phyloP scores from a whole-genome alignment of 2,888 invertebrate genomes.

The Ariolimax columbianus region DNA sequence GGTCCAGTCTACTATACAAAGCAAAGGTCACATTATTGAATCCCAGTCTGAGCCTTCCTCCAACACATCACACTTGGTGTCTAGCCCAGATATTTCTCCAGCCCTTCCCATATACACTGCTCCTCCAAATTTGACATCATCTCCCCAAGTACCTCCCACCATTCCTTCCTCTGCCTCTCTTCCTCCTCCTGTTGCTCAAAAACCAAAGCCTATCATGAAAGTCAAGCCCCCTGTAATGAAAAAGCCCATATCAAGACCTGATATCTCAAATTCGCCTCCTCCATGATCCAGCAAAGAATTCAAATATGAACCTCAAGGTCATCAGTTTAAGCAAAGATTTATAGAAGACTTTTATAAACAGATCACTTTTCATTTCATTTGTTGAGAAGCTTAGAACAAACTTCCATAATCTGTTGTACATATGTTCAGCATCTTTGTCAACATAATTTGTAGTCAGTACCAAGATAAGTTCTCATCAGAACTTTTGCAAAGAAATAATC shows the following conservation, averaged over 20 bases:
- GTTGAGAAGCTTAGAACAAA: background rate
- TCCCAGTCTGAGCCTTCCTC: constrained; percentile 22
- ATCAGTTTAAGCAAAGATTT: constrained; percentile 9
- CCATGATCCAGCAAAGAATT: constrained; percentile 8
- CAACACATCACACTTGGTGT: constrained; percentile 27
- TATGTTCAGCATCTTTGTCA: background rate
- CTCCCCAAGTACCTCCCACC: background rate
- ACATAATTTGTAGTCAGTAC: background rate
- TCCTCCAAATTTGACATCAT: constrained; percentile 11
- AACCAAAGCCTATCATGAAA: constrained; percentile 79
- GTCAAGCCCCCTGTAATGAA: constrained; percentile 89
- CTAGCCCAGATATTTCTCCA: constrained; percentile 34
- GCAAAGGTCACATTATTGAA: constrained; percentile 39
- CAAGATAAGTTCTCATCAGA: background rate
- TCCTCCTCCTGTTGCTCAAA: constrained; percentile 73
- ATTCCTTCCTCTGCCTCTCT: constrained; percentile 34
- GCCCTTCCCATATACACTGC: constrained; percentile 29
- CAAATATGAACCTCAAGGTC: background rate
- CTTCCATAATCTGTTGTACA: background rate
- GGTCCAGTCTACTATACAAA: constrained; percentile 47
- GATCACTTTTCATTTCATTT: background rate
- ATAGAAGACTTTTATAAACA: background rate
- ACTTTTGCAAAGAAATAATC: too few relatives aligned
- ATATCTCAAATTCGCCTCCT: constrained; percentile 39
- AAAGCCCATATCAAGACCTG: constrained; percentile 76